A percentile compares a stretch with the other conserved stretches of the same genome.
phyloP scores from a whole-genome alignment of 2,113 vertebrate species.

The Cyanoliseus patagonus region DNA sequence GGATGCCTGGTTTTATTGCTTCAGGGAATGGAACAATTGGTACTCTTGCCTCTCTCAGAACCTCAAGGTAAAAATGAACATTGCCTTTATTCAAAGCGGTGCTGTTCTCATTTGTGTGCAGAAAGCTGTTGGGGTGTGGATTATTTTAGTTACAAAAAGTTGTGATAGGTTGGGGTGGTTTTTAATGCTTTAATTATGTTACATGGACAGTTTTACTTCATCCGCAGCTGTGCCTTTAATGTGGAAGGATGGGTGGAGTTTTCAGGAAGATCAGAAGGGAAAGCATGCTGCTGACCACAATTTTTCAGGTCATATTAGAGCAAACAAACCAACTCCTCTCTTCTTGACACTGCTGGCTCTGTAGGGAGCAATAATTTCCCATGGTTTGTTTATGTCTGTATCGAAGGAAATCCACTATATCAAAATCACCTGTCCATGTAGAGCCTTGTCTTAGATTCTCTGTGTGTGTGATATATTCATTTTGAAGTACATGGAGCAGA shows the following conservation, averaged over 20 bases:
- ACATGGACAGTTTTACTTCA: not conserved
- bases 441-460: not conserved
- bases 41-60: not conserved
- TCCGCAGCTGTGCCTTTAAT: not conserved
- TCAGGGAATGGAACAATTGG: not conserved
- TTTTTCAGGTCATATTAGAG: not conserved
- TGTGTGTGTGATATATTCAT: not conserved
- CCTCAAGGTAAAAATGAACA: not conserved
- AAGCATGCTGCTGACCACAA: not conserved
- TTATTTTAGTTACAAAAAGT: not conserved
- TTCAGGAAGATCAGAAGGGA: not conserved
- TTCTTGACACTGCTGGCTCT: not conserved
- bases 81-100: not conserved
- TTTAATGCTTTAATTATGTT: not conserved
- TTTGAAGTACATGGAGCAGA: fast-evolving
- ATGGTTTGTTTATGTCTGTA: conserved; percentile 9
- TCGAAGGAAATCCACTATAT: not conserved
- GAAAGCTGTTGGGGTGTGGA: not conserved
- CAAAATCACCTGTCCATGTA: not conserved
- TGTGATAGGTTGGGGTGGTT: not conserved
- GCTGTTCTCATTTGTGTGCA: not conserved
- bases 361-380: not conserved
- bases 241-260: not conserved
- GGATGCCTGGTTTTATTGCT: not conserved
- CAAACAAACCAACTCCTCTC: not conserved